Conservation (phyloP, 1,140 invertebrate species). For the Bicyclus anynana region DNA sequence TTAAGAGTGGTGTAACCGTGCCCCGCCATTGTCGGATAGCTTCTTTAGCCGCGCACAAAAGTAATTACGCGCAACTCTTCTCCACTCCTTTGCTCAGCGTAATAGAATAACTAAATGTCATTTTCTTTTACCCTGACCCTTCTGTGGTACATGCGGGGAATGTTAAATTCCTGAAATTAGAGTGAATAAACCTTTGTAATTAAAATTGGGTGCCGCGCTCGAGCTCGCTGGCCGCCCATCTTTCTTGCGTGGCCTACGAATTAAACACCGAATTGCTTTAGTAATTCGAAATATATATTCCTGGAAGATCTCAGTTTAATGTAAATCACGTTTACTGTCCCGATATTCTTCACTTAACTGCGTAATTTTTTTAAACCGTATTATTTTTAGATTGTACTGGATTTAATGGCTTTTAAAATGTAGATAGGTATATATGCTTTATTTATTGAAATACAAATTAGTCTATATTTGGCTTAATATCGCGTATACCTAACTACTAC, state of each 20-base stretch:
- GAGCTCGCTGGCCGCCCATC: slow-evolving; percentile 57
- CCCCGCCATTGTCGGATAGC: slow-evolving; percentile 28
- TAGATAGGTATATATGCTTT: too few relatives aligned
- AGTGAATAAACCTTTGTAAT: slow-evolving; percentile 75
- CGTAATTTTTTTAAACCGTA: slow-evolving; percentile 16
- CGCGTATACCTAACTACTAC: too few relatives aligned
- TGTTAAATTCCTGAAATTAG: slow-evolving; percentile 74
- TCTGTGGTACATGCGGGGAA: slow-evolving; percentile 71
- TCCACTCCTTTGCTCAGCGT: slow-evolving; percentile 56
- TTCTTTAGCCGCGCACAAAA: slow-evolving; percentile 43
- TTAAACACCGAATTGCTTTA: slow-evolving; percentile 74
- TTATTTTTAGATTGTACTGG: too few relatives aligned
- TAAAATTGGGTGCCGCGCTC: slow-evolving; percentile 62
- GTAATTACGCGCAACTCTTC: slow-evolving; percentile 65
- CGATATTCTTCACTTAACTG: slow-evolving; percentile 28
- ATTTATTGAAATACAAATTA: too few relatives aligned
- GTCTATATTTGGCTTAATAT: too few relatives aligned
- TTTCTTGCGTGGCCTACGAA: slow-evolving; percentile 73
- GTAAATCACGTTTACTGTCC: slow-evolving; percentile 73
- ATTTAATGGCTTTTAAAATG: too few relatives aligned
- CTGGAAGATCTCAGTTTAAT: slow-evolving; percentile 61
- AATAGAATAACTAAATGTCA: slow-evolving; percentile 76
- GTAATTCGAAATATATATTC: slow-evolving; percentile 76
- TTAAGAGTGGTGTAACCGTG: slow-evolving; percentile 20
- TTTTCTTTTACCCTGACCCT: slow-evolving; percentile 73